A percentile compares a stretch with the other conserved stretches of the same genome.
Evolutionary conservation across 2,797 vertebrate species (phyloP).

Genomic region (Phataginus tetradactyla): DNA sequence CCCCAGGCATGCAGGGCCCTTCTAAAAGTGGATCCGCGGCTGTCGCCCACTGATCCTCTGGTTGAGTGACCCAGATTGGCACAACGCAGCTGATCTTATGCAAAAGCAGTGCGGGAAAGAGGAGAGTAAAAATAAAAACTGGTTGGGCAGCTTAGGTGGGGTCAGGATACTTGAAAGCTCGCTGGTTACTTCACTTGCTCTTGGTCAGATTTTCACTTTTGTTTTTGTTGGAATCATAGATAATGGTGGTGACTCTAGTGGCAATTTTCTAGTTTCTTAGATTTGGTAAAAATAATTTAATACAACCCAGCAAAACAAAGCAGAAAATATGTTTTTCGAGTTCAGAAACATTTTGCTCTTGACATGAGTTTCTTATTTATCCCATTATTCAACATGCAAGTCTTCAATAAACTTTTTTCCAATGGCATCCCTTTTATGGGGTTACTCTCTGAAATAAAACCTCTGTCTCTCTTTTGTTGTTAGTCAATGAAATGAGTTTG

Average conservation of each 20-base stretch:
- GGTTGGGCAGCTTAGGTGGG: slow-evolving; percentile 45
- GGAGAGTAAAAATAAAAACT: slow-evolving; percentile 83
- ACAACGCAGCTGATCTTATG: slow-evolving; percentile 74
- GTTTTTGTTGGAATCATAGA: background rate
- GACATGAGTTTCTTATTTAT: slow-evolving; percentile 46
- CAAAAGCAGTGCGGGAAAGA: slow-evolving; percentile 9
- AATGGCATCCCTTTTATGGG: background rate
- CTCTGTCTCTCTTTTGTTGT: background rate
- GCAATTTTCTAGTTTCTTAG: slow-evolving; percentile 34
- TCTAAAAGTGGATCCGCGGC: slow-evolving; percentile 76
- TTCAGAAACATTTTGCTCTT: slow-evolving; percentile 1
- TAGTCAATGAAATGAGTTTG: slow-evolving; percentile 28
- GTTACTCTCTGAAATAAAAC: slow-evolving; percentile 10
- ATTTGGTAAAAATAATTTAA: background rate
- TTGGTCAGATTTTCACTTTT: background rate
- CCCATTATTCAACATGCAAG: background rate
- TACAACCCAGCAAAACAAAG: background rate
- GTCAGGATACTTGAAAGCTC: background rate
- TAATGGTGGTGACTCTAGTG: too few species aligned
- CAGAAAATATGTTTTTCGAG: background rate
- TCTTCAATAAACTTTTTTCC: background rate
- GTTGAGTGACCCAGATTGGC: slow-evolving; percentile 78
- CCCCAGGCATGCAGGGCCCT: background rate
- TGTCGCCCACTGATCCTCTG: slow-evolving; percentile 72
- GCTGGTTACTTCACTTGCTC: background rate